Evolutionary conservation across 2,888 invertebrate species (phyloP).

Genomic region (Xestia ashworthii): DNA sequence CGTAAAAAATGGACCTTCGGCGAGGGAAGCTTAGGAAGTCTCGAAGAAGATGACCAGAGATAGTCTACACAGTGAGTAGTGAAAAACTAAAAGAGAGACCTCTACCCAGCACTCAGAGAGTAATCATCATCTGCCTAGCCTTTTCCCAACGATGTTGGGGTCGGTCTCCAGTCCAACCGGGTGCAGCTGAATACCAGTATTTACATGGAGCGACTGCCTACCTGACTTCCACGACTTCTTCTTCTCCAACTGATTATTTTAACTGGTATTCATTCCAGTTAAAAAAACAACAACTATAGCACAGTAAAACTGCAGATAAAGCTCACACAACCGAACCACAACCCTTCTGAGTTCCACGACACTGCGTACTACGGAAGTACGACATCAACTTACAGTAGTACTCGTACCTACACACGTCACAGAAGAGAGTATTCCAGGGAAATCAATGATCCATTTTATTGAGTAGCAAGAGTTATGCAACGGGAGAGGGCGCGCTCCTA

Average conservation of each 20-base stretch:
- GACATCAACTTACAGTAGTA: slow-evolving; percentile 27
- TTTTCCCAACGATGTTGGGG: too few relatives aligned
- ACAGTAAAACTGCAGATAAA: not conserved
- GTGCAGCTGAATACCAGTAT: too few relatives aligned
- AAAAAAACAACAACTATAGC: too few relatives aligned
- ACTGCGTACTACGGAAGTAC: slow-evolving; percentile 33
- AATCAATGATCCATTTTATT: slow-evolving; percentile 88
- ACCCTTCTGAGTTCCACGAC: slow-evolving; percentile 43
- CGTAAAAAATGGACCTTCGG: not conserved
- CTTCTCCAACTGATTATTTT: too few relatives aligned
- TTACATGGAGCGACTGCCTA: too few relatives aligned
- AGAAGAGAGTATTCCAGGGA: slow-evolving; percentile 62
- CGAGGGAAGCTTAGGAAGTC: too few relatives aligned
- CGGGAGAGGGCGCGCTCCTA: slow-evolving; percentile 86
- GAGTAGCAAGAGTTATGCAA: slow-evolving; percentile 88
- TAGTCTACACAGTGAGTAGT: not conserved
- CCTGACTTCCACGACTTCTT: too few relatives aligned
- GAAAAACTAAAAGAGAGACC: not conserved
- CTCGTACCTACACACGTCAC: slow-evolving; percentile 52
- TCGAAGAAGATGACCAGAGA: not conserved
- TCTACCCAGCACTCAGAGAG: too few relatives aligned
- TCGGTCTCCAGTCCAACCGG: too few relatives aligned
- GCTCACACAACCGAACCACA: not conserved
- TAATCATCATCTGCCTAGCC: too few relatives aligned
- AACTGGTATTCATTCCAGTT: too few relatives aligned